Conservation (phyloP, 1,140 invertebrate genomes). For the Drosophila eugracilis region DNA sequence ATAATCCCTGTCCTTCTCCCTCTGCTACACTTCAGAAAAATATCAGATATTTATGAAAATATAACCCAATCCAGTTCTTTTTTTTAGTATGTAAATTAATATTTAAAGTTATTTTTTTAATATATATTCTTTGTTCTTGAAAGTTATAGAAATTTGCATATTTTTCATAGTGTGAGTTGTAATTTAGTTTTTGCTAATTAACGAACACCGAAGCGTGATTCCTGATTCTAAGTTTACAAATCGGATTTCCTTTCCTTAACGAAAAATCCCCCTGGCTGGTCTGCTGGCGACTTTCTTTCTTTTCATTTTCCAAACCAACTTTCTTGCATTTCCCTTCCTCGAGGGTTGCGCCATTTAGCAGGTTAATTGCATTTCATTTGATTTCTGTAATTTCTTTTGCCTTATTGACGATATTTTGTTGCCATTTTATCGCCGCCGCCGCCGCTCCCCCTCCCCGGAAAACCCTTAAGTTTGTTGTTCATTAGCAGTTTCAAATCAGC, state of each 20-base stretch:
- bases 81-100: too few relatives aligned
- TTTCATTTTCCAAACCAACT: slow-evolving; percentile 3
- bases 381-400: slow-evolving; percentile 51
- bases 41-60: too few relatives aligned
- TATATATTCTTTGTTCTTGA: background rate
- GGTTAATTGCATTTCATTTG: slow-evolving; percentile 79
- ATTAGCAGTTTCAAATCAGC: slow-evolving; percentile 57
- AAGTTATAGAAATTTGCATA: too few relatives aligned
- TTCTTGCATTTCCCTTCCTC: slow-evolving; percentile 13
- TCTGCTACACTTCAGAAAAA: background rate
- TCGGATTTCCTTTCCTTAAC: background rate
- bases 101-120: background rate
- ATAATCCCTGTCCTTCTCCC: too few relatives aligned
- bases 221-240: slow-evolving; percentile 22
- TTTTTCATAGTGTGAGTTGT: background rate
- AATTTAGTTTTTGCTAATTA: slow-evolving; percentile 4
- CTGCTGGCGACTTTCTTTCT: background rate
- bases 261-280: too few relatives aligned
- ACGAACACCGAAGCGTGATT: slow-evolving; percentile 1
- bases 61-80: too few relatives aligned
- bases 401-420: slow-evolving; percentile 57
- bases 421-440: too few relatives aligned
- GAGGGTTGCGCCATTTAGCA: slow-evolving; percentile 50
- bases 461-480: slow-evolving; percentile 69
- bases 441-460: too few relatives aligned